Base-by-base conservation (phyloP, 2,797 vertebrate genomes). In the Lithobates sylvaticus region DNA sequence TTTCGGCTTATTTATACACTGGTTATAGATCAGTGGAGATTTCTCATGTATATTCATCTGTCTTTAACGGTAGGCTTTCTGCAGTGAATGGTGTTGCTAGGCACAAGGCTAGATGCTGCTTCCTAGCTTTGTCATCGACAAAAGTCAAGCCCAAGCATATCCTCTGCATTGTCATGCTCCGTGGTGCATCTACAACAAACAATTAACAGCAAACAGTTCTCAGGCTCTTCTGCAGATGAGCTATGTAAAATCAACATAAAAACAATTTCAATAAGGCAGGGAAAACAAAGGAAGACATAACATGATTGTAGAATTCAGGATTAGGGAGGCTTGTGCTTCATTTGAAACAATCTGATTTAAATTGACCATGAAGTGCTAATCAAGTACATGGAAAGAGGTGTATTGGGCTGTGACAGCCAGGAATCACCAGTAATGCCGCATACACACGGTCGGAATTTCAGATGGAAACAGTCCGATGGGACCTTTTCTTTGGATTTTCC, bases 1-100 rank as follows among this genome's bases (percentile, higher is more conserved):
- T 21, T 23, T 21, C 8, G 23, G 54, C 6, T 23, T 23, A 61
- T n/a, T 23, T n/a, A n/a, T 18, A 5, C 21, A 23, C 54, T 9
- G 54, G 10, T 7, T 23, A 61, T 61, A 23, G 54, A 61, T 61
- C 54, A 23, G 54, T 23, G 54, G 54, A 23, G 18, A 61, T 23
- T 8, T 61, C 54, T 61, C 54, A 21, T 61, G 54, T n/a, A 27
- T 54, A 54, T 44, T 29, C 42, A 65, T 21, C 7, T 47, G 34
- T 29, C 12, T 58, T 73, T 83, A 26, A 21, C 21, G 72, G 58
- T 61, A 74, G 42, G 32, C 80, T 65, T 78, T 26, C 15, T 42
- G 74, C 50, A n/a, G 36, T 72, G 61, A 80, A 42, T 44, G 73
- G 81, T 75, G 86, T 87, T 87, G 86, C 86, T 84, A 87, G 76